phyloP scores from a whole-genome alignment of 2,888 invertebrate genomes.

The Stenodera caucasica region DNA sequence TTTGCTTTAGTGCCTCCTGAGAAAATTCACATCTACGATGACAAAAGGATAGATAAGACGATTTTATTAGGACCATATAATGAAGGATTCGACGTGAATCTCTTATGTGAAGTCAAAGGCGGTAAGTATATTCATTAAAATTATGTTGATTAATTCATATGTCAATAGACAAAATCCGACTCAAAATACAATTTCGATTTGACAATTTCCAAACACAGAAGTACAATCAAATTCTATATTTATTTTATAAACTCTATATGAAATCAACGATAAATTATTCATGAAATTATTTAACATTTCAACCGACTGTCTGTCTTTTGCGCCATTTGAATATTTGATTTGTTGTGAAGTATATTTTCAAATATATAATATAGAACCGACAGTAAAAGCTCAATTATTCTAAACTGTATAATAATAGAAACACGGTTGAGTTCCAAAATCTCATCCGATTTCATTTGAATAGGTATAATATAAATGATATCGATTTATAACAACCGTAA shows the following conservation, averaged over 20 bases:
- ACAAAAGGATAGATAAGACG: conserved; percentile 73
- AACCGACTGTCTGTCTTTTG: conserved; percentile 18
- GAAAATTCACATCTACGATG: conserved; percentile 80
- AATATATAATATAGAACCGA: conserved; percentile 6
- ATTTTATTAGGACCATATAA: conserved; percentile 81
- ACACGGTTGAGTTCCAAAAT: background rate
- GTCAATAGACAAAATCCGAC: background rate
- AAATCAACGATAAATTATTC: conserved; percentile 23
- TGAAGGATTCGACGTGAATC: conserved; percentile 79
- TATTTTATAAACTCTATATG: background rate
- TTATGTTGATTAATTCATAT: too few relatives aligned
- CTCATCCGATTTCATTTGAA: background rate
- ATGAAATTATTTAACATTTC: conserved; percentile 24
- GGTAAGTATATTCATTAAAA: conserved; percentile 59
- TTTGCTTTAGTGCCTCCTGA: conserved; percentile 76
- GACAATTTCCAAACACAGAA: background rate
- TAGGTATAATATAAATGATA: background rate
- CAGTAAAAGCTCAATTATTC: background rate
- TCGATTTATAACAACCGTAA: background rate
- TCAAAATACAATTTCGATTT: background rate
- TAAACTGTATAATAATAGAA: background rate
- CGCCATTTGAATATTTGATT: conserved; percentile 29
- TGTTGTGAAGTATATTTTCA: conserved; percentile 13
- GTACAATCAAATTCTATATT: background rate
- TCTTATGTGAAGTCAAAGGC: conserved; percentile 82